Base-by-base conservation (phyloP, 2,888 invertebrate species). In the Agonopterix arenella region DNA sequence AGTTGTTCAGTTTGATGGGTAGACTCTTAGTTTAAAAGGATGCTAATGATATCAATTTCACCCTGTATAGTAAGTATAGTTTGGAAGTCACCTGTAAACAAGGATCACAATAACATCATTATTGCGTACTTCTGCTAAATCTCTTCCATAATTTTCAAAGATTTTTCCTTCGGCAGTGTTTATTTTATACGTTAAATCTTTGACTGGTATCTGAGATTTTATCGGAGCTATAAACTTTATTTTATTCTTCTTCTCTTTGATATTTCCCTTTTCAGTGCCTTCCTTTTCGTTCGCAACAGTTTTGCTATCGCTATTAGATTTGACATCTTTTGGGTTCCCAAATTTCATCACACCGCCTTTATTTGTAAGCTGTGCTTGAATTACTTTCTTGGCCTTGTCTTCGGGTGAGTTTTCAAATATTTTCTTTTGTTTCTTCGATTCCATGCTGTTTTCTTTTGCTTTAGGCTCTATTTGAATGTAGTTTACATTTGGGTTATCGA, bases 281-380 rank as follows among this genome's bases (percentile, higher is more conserved):
- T 54, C 51, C 11, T 49, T 52, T 36, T 36, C 16, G 46, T 50
- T 40, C 36, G n/a, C 40, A 40, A 11, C 11, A 43, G 8, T 8
- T n/a, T 37, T 37, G 40, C 44, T 41, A 16, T 38, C 38, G 37
- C 13, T 48, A 11, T 45, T 18, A 5, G 41, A 45, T 37, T 47
- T 48, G 37, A 43, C 36, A 9, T 51, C 38, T 58, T 67, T 65
- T 5, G 84, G 81, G 52, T 75, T 83, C 16, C 58, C 56, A 53
- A 68, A 88, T 58, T 86, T 88, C 85, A 88, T 84, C 28, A 78
- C 55, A 1, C 86, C 86, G 52, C 66, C 74, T 64, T 77, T 83
- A 51, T 88, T 85, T 2, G 73, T 67, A 47, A 88, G 58, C 55
- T 71, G 71, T 2, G 86, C 60, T 68, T 88, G 88, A 11, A 85